A percentile compares a stretch with the other conserved stretches of the same genome.
Conservation (phyloP, 2,113 vertebrate species). For the Semicossyphus pulcher region DNA sequence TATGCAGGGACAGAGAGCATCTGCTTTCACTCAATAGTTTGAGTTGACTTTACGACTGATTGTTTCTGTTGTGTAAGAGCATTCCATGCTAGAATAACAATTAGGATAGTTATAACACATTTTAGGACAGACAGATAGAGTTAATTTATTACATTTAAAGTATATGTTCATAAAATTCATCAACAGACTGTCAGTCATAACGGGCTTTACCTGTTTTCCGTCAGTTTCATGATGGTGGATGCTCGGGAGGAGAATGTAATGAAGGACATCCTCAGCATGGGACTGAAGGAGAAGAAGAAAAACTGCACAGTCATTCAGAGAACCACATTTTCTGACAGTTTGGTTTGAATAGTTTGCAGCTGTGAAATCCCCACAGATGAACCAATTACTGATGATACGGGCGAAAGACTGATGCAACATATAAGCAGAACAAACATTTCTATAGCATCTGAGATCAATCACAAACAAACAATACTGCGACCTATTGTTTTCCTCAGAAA, state of each 20-base stretch:
- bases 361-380: neutral
- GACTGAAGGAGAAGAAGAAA: conserved; percentile 80
- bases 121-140: neutral
- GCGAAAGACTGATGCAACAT: neutral
- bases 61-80: conserved; percentile 22
- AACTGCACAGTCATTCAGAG: neutral
- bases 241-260: conserved; percentile 90
- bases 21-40: conserved; percentile 40
- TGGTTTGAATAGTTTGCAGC: neutral
- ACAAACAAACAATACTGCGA: neutral
- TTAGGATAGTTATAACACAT: too few relatives aligned
- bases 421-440: conserved; percentile 7
- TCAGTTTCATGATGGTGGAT: conserved; percentile 87
- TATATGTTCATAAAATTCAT: neutral
- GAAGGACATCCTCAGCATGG: conserved; percentile 91
- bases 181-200: neutral
- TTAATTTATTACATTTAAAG: neutral
- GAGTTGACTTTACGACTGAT: conserved; percentile 22
- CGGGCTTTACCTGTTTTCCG: conserved; percentile 87
- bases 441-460: conserved; percentile 9
- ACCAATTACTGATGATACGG: neutral
- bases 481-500: neutral
- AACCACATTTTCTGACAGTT: neutral
- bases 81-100: neutral
- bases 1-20: conserved; percentile 15